Base-by-base conservation (phyloP, 2,888 invertebrate species). In the Pristionchus exspectatus region DNA sequence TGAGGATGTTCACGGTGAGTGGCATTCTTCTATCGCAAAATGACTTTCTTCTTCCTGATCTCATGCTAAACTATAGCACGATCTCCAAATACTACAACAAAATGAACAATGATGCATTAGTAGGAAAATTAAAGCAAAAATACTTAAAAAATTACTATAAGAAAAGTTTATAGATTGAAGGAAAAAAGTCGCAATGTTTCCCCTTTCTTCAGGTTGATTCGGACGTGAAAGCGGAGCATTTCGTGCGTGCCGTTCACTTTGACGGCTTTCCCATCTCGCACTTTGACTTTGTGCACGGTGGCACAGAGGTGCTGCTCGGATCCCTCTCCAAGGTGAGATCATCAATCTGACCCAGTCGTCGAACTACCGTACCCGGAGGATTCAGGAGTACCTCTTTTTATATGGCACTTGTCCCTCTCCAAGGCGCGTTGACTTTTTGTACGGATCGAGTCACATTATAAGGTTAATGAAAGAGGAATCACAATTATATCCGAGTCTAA, bases 141-240 rank as follows among this genome's bases (percentile, higher is more conserved):
- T n/a, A n/a, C n/a, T n/a, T n/a, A n/a, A n/a, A n/a, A n/a, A n/a
- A n/a, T n/a, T n/a, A n/a, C n/a, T n/a, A n/a, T n/a, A n/a, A n/a
- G n/a, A n/a, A n/a, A n/a, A n/a, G n/a, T n/a, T n/a, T n/a, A n/a
- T n/a, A n/a, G n/a, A n/a, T n/a, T n/a, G n/a, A 72, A n/a, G n/a
- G 14, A 44, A 33, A 10, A 1, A 14, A 30, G 27, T 50, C 50
- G 1, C 38, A n/a, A 63, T 24, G 24, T 7, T 14, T 14, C 4
- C 9, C n/a, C n/a, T 59, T 24, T n/a, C 27, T 30, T 56, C 33
- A 89, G 89, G 89, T 89, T 50, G 89, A 89, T 30, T 89, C 89
- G 5, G 89, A 89, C 14, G 83, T 44, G 30, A 89, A 89, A 50
- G 14, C 10, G 30, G 89, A 89, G 27, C 89, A 89, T 30, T 89